phyloP scores from a whole-genome alignment of 1,140 invertebrate genomes.

The Triops cancriformis region DNA sequence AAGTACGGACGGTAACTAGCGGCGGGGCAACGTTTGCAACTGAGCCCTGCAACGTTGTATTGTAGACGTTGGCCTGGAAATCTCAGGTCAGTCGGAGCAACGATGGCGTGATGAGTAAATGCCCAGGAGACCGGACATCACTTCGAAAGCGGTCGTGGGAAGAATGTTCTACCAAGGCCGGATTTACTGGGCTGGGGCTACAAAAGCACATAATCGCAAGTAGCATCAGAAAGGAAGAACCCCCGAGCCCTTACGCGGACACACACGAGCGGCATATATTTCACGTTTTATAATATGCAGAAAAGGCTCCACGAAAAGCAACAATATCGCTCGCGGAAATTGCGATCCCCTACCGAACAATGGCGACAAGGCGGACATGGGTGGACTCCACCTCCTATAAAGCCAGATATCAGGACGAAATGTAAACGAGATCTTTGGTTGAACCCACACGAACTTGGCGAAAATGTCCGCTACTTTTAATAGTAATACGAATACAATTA shows the following conservation, averaged over 20 bases:
- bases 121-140: neutral
- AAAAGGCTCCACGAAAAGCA: neutral
- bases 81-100: neutral
- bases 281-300: neutral
- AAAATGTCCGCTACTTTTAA: no score
- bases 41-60: no score
- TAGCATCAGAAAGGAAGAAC: neutral
- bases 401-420: no score
- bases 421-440: no score
- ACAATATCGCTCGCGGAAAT: neutral
- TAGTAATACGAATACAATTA: no score
- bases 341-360: neutral
- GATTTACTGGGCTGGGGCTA: neutral
- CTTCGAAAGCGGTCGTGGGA: neutral
- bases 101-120: neutral
- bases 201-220: neutral
- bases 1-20: neutral
- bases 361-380: neutral
- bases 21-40: no score
- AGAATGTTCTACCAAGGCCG: neutral
- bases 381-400: neutral
- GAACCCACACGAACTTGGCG: no score
- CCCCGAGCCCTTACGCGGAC: neutral
- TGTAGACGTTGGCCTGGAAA: neutral
- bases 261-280: neutral